These are phyloP conservation scores for Mionectes olivaceus DNA, from an alignment of 2,797 vertebrate species.

Conservation along the genomic window DNA sequence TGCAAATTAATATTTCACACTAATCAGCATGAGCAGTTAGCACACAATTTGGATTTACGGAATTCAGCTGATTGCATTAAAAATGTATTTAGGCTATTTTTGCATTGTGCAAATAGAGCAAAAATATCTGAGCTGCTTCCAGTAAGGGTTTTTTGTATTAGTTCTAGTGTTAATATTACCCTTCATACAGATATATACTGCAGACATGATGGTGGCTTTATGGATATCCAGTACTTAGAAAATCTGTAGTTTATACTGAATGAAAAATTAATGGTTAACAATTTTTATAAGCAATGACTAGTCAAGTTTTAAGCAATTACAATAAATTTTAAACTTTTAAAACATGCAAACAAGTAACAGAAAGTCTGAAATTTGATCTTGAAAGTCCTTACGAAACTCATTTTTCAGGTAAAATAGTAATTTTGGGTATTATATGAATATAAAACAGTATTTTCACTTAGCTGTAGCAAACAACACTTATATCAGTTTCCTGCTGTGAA, in stretches of 20 bases:
- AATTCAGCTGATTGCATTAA: constrained; percentile 73
- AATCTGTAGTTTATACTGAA: neutral
- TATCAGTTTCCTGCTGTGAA: neutral
- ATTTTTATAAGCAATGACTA: neutral
- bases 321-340: neutral
- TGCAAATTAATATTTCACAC: constrained; percentile 76
- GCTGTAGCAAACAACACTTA: neutral
- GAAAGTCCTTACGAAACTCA: neutral
- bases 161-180: neutral
- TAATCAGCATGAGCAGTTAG: constrained; percentile 72
- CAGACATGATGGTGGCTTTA: neutral
- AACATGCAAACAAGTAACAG: neutral
- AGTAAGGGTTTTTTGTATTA: neutral
- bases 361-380: neutral
- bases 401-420: neutral
- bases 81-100: constrained; percentile 75
- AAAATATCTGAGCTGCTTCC: constrained; percentile 47
- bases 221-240: neutral
- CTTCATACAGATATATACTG: neutral
- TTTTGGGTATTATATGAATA: neutral
- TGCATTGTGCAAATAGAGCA: constrained; percentile 58
- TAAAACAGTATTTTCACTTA: neutral
- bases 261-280: neutral
- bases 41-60: constrained; percentile 70
- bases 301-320: neutral